Evolutionary conservation across 2,888 invertebrate species (phyloP).

Genomic region (Cataglyphis albicans): DNA sequence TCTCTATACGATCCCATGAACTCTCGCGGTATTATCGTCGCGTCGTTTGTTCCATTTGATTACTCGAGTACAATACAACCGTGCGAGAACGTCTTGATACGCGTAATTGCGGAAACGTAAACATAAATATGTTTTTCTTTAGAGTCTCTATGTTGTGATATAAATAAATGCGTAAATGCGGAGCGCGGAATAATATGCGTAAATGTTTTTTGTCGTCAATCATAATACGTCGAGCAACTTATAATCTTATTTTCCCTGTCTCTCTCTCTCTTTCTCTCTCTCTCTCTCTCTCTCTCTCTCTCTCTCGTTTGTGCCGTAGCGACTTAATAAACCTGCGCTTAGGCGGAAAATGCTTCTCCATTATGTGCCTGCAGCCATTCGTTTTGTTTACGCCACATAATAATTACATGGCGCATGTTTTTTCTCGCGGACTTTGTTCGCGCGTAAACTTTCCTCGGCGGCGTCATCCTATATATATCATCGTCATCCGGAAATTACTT

Average conservation of each 20-base stretch:
- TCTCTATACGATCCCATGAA: slow-evolving; percentile 43
- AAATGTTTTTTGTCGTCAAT: slow-evolving; percentile 39
- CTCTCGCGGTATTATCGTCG: slow-evolving; percentile 53
- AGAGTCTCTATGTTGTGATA: neutral
- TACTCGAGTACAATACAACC: slow-evolving; percentile 64
- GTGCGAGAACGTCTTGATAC: slow-evolving; percentile 38
- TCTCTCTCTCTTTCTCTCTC: neutral
- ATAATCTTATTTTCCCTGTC: slow-evolving; percentile 55
- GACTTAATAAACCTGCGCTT: slow-evolving; percentile 56
- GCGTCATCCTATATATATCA: slow-evolving; percentile 71
- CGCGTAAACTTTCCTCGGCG: slow-evolving; percentile 62
- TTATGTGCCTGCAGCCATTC: slow-evolving; percentile 49
- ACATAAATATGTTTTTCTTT: slow-evolving; percentile 15
- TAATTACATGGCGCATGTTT: slow-evolving; percentile 69
- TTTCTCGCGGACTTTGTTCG: slow-evolving; percentile 59
- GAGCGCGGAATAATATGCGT: slow-evolving; percentile 6
- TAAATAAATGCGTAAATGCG: slow-evolving; percentile 31
- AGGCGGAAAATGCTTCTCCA: slow-evolving; percentile 56
- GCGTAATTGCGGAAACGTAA: slow-evolving; percentile 43
- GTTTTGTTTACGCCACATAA: slow-evolving; percentile 60
- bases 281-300: neutral
- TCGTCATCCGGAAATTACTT: slow-evolving; percentile 75
- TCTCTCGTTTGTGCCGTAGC: slow-evolving; percentile 49
- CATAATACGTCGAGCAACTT: slow-evolving; percentile 56
- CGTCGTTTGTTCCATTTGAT: slow-evolving; percentile 69